Evolutionary conservation across 1,140 invertebrate species (phyloP).

Genomic region (Gonioctena quinquepunctata): DNA sequence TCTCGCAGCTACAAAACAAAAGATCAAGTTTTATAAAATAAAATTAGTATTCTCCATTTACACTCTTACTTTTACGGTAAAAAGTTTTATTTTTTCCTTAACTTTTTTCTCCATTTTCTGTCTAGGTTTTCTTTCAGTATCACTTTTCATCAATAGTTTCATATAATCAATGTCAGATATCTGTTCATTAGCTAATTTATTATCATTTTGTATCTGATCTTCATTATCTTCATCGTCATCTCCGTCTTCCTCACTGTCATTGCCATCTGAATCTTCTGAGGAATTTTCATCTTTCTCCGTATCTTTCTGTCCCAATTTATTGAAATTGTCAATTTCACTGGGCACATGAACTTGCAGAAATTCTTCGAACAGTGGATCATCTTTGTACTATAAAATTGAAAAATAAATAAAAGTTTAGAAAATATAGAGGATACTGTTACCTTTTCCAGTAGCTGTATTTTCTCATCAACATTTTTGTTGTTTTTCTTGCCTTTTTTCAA

Average conservation of each 20-base stretch:
- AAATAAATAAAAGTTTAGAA: constrained; percentile 21
- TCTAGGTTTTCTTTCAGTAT: constrained; percentile 44
- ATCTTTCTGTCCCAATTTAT: constrained; percentile 47
- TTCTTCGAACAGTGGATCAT: constrained; percentile 88
- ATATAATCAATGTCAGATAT: constrained; percentile 72
- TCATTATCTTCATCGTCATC: constrained; percentile 42
- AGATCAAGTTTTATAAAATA: not conserved
- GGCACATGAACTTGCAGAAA: constrained; percentile 80
- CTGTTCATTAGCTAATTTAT: constrained; percentile 66
- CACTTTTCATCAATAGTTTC: constrained; percentile 54
- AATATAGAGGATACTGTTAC: constrained; percentile 50
- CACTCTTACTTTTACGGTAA: constrained; percentile 62
- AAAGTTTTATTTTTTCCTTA: constrained; percentile 58
- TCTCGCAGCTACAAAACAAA: constrained; percentile 58
- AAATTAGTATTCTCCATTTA: not conserved
- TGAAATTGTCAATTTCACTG: constrained; percentile 58
- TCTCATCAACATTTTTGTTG: constrained; percentile 52
- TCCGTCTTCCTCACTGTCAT: constrained; percentile 19
- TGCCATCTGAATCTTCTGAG: constrained; percentile 23
- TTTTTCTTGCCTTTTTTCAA: constrained; percentile 39
- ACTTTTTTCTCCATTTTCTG: constrained; percentile 48
- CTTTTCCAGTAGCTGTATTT: constrained; percentile 67
- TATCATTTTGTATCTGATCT: constrained; percentile 31
- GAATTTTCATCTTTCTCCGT: constrained; percentile 44
- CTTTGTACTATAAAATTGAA: constrained; percentile 68